A percentile compares a stretch with the other conserved stretches of the same genome.
Conservation (phyloP, 2,797 vertebrate species). For the Myripristis jacobus region DNA sequence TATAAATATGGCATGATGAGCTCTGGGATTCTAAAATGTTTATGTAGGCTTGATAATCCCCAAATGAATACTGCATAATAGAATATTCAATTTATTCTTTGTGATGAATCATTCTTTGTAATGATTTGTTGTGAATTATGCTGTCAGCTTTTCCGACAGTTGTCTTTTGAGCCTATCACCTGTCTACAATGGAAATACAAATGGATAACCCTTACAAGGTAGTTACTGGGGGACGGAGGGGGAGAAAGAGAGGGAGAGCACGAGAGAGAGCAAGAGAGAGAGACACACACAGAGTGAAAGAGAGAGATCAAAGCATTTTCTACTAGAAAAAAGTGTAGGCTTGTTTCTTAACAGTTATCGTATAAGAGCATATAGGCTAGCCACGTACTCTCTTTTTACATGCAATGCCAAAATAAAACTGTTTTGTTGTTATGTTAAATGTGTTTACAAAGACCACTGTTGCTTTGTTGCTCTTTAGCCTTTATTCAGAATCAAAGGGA, state of each 20-base stretch:
- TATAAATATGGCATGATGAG: constrained; percentile 47
- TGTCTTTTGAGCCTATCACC: constrained; percentile 48
- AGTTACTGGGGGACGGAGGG: constrained; percentile 1
- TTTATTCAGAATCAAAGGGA: constrained; percentile 35
- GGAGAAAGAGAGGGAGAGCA: background rate
- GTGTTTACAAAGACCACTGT: constrained; percentile 25
- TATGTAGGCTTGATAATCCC: constrained; percentile 63
- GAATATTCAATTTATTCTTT: constrained; percentile 51
- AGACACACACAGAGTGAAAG: background rate
- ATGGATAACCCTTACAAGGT: constrained; percentile 38
- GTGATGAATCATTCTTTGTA: constrained; percentile 54
- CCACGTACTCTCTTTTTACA: constrained; percentile 18
- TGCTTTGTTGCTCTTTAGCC: constrained; percentile 38
- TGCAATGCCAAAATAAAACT: constrained; percentile 36
- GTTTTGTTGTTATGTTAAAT: constrained; percentile 43
- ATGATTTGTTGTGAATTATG: constrained; percentile 53
- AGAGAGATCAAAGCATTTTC: constrained; percentile 40
- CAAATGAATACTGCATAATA: constrained; percentile 41
- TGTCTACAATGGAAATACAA: constrained; percentile 45
- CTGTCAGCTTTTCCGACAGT: constrained; percentile 53
- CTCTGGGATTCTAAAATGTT: constrained; percentile 46
- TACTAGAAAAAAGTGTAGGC: constrained; percentile 1
- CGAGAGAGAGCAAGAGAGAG: background rate
- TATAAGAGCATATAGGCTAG: constrained; percentile 26
- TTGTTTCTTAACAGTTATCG: constrained; percentile 20